Conservation (phyloP, 2,888 invertebrate species). For the Melieria omissa region DNA sequence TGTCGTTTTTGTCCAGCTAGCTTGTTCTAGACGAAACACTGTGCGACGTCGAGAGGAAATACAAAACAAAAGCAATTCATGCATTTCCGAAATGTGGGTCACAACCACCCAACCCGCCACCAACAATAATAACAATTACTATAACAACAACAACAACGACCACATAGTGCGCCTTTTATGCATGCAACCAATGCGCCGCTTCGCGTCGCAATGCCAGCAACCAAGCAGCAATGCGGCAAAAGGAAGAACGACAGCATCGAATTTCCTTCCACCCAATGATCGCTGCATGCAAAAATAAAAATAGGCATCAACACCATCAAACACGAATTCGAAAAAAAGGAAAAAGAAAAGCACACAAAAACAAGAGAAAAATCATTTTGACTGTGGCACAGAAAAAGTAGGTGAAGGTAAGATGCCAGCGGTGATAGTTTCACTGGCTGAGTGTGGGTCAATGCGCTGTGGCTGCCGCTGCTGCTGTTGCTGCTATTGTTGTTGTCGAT, state of each 20-base stretch:
- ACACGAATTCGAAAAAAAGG: no score
- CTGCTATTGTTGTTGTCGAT: constrained; percentile 22
- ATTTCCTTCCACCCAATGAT: no score
- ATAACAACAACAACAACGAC: background rate
- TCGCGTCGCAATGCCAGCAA: no score
- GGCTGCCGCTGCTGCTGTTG: constrained; percentile 12
- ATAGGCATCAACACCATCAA: no score
- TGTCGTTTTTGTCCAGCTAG: no score
- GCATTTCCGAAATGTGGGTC: constrained; percentile 22
- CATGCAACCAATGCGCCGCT: no score
- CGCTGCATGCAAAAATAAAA: no score
- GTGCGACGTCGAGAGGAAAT: no score
- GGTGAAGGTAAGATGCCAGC: constrained; percentile 51
- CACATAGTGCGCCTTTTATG: background rate
- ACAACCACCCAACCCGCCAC: constrained; percentile 19
- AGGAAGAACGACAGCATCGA: no score
- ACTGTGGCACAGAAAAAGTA: constrained; percentile 43
- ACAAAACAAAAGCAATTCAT: background rate
- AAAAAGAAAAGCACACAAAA: background rate
- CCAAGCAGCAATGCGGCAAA: no score
- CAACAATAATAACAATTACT: constrained; percentile 3
- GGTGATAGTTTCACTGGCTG: constrained; percentile 43
- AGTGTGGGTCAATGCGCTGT: constrained; percentile 43
- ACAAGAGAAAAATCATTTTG: background rate
- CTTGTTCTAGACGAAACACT: no score